Conservation (phyloP, 2,888 invertebrate genomes). For the Altica lythri region DNA sequence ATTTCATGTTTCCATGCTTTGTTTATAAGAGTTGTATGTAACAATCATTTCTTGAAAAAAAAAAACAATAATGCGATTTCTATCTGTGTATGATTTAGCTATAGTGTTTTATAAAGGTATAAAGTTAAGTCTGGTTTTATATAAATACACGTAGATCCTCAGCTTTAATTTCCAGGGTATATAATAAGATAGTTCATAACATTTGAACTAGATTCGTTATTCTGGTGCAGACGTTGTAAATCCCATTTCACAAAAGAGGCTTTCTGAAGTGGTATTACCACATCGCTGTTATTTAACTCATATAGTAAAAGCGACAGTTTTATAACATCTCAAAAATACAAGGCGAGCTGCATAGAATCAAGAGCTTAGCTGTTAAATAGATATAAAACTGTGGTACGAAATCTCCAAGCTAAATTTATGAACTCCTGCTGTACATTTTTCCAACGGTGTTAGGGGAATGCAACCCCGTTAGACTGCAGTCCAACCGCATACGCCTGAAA, state of each 20-base stretch:
- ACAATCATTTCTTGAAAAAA: too few species aligned
- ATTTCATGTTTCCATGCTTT: too few species aligned
- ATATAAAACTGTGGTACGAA: constrained; percentile 18
- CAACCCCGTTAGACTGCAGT: constrained; percentile 22
- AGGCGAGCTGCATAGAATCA: constrained; percentile 1
- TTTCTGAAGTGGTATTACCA: neutral
- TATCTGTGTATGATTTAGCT: too few species aligned
- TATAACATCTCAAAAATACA: constrained; percentile 3
- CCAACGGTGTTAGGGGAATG: constrained; percentile 19
- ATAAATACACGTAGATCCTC: too few species aligned
- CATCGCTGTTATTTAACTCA: neutral
- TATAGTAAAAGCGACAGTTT: neutral
- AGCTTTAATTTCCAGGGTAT: too few species aligned
- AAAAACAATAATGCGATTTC: too few species aligned
- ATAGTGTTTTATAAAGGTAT: too few species aligned
- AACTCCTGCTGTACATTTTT: constrained; percentile 16
- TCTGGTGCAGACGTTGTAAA: neutral
- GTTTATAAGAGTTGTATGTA: too few species aligned
- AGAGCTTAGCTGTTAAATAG: constrained; percentile 21
- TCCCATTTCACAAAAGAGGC: neutral
- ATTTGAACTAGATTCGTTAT: too few species aligned
- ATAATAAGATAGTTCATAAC: too few species aligned
- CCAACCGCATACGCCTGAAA: constrained; percentile 31
- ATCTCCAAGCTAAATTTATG: constrained; percentile 23
- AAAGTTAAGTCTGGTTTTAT: too few species aligned